Evolutionary conservation across 2,888 invertebrate species (phyloP).

Genomic region (Leptopilina syphax): DNA sequence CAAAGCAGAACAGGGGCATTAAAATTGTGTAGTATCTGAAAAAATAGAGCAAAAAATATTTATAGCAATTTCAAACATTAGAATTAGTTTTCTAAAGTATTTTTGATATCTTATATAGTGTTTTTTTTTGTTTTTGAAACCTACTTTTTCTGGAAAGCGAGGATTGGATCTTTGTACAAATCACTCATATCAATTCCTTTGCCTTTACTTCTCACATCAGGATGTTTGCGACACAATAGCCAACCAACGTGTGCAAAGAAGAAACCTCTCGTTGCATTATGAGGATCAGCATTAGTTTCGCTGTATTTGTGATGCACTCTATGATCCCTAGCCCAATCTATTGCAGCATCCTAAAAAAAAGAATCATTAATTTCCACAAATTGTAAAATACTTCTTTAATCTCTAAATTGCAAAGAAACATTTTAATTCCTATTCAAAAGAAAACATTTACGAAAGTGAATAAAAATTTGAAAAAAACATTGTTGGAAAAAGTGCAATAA

Average conservation of each 20-base stretch:
- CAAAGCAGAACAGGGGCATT: conserved; percentile 84
- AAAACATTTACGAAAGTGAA: not conserved
- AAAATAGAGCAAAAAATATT: conserved; percentile 14
- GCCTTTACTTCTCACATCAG: conserved; percentile 91
- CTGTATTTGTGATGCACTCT: conserved; percentile 95
- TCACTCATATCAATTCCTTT: conserved; percentile 91
- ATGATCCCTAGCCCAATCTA: conserved; percentile 87
- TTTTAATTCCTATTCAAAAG: too few relatives aligned
- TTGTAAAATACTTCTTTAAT: not conserved
- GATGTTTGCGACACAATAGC: conserved; percentile 94
- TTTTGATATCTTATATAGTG: too few relatives aligned
- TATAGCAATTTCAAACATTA: not conserved
- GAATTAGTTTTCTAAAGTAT: not conserved
- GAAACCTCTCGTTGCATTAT: conserved; percentile 94
- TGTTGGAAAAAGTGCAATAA: too few relatives aligned
- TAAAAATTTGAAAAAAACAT: not conserved
- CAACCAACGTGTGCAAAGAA: conserved; percentile 98
- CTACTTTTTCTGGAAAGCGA: conserved; percentile 92
- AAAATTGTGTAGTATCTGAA: conserved; percentile 83
- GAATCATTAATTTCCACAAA: conserved; percentile 5
- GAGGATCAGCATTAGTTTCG: conserved; percentile 96
- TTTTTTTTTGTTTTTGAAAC: not conserved
- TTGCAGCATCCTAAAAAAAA: conserved; percentile 82
- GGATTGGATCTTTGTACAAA: conserved; percentile 87
- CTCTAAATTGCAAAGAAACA: too few relatives aligned